Percentiles rank a stretch among this genome's conserved stretches.
These are phyloP conservation scores for Diarsia mendica DNA, from an alignment of 2,888 invertebrate genomes.

Conservation along the genomic window DNA sequence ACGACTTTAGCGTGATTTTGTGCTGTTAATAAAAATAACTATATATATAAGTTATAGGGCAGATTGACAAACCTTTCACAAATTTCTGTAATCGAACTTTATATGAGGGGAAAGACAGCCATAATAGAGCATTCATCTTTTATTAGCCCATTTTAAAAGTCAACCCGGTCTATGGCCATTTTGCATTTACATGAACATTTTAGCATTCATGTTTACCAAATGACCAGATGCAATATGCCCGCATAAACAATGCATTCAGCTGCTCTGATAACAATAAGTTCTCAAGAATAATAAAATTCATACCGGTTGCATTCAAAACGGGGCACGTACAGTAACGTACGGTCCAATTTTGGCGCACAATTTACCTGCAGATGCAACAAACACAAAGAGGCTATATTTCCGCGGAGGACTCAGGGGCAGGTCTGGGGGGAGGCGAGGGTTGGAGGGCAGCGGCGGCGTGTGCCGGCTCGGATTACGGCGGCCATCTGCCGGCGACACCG, in stretches of 20 bases:
- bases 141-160: constrained; percentile 36
- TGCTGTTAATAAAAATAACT: constrained; percentile 6
- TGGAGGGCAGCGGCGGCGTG: constrained; percentile 65
- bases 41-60: neutral
- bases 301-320: constrained; percentile 83
- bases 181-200: constrained; percentile 44
- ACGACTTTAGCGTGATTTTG: constrained; percentile 16
- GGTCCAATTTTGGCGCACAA: constrained; percentile 88
- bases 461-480: constrained; percentile 86
- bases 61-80: neutral
- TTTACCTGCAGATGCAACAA: constrained; percentile 90
- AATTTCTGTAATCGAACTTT: neutral
- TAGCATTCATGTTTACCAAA: constrained; percentile 62
- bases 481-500: constrained; percentile 87
- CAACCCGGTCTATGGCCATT: constrained; percentile 14
- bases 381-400: constrained; percentile 86
- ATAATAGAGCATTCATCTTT: constrained; percentile 28
- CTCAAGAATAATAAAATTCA: constrained; percentile 86
- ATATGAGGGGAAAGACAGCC: neutral
- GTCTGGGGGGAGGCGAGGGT: constrained; percentile 46
- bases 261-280: constrained; percentile 86
- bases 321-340: constrained; percentile 83
- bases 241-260: constrained; percentile 71
- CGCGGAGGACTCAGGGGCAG: constrained; percentile 62
- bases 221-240: constrained; percentile 61